Evolutionary conservation across 2,888 invertebrate species (phyloP), one percentile per base, ranked within the genome.

Genomic region (Tubiluchus corallicola): DNA sequence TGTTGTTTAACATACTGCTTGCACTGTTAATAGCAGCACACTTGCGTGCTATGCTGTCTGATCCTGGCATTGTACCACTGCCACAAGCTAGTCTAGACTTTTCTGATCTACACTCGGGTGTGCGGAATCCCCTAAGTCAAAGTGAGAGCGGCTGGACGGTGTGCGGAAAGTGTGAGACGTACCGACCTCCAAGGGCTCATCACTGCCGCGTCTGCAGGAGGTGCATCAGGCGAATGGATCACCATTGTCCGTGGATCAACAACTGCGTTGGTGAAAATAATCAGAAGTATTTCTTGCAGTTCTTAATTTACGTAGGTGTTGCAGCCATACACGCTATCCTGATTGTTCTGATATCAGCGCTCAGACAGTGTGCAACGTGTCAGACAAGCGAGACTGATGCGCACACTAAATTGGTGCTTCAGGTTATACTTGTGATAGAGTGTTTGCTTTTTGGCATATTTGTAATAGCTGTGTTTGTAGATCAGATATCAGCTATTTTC

Each of bases 221-320:
- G 49, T 84, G 84, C 59, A 76, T 85, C 47, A 66, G 75, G 49
- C 69, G 76, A 57, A 80, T 81, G 80, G 81, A 82, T 60, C 84
- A 87, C 63, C 84, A 85, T 63, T 82, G 81, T 66, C 80, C 82
- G 3, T 83, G 82, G 82, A 84, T 87, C 41, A 88, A 88, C 62
- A 88, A 88, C 64, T 87, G 87, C 63, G 83, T 87, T 3, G 87
- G 85, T 39, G 85, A 87, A 65, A 74, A 75, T 56, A 87, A 88
- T 69, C 85, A 87, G 67, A 85, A 84, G 63, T 85, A 79, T 67
- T 87, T 87, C 65, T 73, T 87, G 51, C 81, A 87, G 59, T 87
- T 87, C 69, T 69, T 83, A 49, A 69, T 82, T 38, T 84, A 81
- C 61, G 81, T 81, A 47, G 80, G 77, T n/a, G n/a, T n/a, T n/a